Conservation (phyloP, 53 echinoderm and acorn worm species). For the Zoroaster sp. region DNA sequence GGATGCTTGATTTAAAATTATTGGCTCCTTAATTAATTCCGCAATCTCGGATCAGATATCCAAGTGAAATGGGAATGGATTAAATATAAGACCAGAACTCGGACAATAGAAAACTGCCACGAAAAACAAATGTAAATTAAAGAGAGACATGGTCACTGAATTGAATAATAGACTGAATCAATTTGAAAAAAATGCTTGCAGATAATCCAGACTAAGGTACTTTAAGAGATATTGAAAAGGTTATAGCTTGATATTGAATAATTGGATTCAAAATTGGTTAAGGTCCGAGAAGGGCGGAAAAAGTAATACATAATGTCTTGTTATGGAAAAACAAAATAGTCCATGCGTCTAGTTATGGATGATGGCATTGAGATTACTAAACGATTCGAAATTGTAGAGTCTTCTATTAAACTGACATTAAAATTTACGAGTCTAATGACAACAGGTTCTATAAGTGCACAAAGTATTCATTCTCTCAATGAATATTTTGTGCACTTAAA, state of each 20-base stretch:
- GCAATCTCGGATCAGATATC: too few relatives aligned
- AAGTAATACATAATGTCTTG: background rate
- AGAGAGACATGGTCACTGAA: background rate
- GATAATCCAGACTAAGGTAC: background rate
- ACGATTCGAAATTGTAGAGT: too few relatives aligned
- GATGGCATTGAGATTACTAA: too few relatives aligned
- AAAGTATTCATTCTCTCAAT: too few relatives aligned
- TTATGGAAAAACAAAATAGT: background rate
- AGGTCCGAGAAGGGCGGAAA: background rate
- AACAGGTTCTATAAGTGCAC: too few relatives aligned
- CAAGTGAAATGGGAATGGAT: slow-evolving; percentile 22
- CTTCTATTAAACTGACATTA: too few relatives aligned
- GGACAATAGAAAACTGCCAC: background rate
- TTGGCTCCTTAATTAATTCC: too few relatives aligned
- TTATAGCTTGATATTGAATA: background rate
- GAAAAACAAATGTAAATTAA: background rate
- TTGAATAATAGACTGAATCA: background rate
- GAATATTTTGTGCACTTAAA: too few relatives aligned
- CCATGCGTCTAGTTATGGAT: too few relatives aligned
- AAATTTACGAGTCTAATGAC: too few relatives aligned
- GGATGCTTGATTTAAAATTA: too few relatives aligned
- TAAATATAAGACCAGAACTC: background rate
- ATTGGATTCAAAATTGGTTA: background rate
- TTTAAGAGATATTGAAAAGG: background rate
- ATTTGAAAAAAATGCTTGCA: background rate